Base-by-base conservation (phyloP, 2,797 vertebrate genomes). In the Pangasius larnaudii region DNA sequence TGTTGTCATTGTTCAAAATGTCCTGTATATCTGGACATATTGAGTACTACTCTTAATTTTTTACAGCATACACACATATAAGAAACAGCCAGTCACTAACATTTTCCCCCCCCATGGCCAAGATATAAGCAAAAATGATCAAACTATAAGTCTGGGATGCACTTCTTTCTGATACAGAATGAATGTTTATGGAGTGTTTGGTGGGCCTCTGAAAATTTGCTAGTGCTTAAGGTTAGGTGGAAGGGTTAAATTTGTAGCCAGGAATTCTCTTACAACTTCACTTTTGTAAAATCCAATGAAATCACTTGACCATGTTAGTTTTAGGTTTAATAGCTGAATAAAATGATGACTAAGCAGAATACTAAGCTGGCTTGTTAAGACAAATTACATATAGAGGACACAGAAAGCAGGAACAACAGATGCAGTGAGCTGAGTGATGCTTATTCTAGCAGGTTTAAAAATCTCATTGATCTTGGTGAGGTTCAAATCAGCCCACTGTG, bases 371-470 rank as follows among this genome's bases (percentile, higher is more conserved):
- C 30, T 56, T 56, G 6, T 56, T 72, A 39, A 71, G 49, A 58
- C 33, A n/a, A 22, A 71, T 85, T 36, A 39, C 51, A 85, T 27
- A 30, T 24, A 71, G 30, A 16, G 46, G n/a, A 65, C 46, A 84
- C 5, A 13, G 33, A 75, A 77, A 33, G 46, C 67, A 71, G 59
- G 79, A 51, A 65, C 74, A 82, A 56, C 27, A 56, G 74, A 9
- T 27, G 33, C 69, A 86, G n/a, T 22, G 61, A 86, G 51, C 67
- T 67, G 71, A 53, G 18, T 53, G 77, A 82, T 30, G 30, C 18
- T 71, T 77, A 78, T 84, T 65, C 42, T 59, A 67, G 80, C 77
- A 84, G 51, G 83, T 91, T 88, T 88, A 87, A 90, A 77, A 89
- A 77, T 65, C 36, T 30, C 71, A 86, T 86, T 59, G 49, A 86